phyloP scores from a whole-genome alignment of 2,888 invertebrate genomes.

The Sesia bembeciformis region DNA sequence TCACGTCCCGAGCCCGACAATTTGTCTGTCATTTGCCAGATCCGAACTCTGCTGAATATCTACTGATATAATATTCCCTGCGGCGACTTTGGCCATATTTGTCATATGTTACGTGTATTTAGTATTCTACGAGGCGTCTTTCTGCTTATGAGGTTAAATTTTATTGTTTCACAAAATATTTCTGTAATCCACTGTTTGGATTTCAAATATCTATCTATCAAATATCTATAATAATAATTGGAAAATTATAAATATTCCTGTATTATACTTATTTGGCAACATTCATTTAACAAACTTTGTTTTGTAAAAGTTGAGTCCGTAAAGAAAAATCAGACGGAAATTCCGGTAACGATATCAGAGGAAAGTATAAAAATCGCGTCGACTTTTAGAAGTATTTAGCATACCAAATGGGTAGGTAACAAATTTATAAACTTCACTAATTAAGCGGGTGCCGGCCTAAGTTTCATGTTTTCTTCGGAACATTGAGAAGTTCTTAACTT shows the following conservation, averaged over 20 bases:
- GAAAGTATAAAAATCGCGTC: conserved; percentile 29
- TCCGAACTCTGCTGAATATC: conserved; percentile 44
- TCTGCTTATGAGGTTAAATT: no score
- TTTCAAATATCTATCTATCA: neutral
- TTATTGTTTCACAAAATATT: no score
- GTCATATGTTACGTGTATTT: no score
- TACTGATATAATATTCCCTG: neutral
- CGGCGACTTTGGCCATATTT: neutral
- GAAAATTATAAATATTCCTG: neutral
- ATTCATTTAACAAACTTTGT: neutral
- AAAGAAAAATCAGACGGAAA: neutral
- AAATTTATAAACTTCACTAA: conserved; percentile 67
- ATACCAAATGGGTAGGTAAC: conserved; percentile 68
- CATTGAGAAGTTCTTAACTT: conserved; percentile 43
- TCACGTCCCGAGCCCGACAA: conserved; percentile 50
- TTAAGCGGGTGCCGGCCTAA: conserved; percentile 47
- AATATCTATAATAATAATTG: neutral
- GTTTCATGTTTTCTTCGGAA: conserved; percentile 55
- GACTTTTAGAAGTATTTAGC: conserved; percentile 47
- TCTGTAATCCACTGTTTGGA: no score
- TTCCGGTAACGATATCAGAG: conserved; percentile 3
- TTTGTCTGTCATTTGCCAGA: conserved; percentile 61
- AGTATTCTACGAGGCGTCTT: no score
- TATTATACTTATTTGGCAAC: neutral
- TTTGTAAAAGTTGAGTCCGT: neutral